phyloP scores from a whole-genome alignment of 2,888 invertebrate genomes.

The Dorcus parallelipipedus region DNA sequence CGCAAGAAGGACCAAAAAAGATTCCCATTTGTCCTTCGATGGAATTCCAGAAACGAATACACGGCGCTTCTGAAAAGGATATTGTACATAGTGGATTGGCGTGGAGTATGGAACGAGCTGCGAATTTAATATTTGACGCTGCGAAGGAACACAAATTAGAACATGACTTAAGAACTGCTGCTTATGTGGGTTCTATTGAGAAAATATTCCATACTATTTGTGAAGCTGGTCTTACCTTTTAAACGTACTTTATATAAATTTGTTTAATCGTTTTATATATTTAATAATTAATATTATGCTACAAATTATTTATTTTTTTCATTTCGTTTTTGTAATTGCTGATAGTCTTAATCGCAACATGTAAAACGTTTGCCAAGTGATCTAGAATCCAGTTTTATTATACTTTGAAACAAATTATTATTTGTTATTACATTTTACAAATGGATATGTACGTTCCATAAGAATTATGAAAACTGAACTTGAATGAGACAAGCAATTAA shows the following conservation, averaged over 20 bases:
- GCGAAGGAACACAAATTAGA: slow-evolving; percentile 69
- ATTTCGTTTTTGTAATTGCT: too few species aligned
- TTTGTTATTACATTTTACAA: too few species aligned
- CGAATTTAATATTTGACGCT: slow-evolving; percentile 63
- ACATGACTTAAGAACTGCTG: slow-evolving; percentile 27
- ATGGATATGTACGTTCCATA: too few species aligned
- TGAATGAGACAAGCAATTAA: too few species aligned
- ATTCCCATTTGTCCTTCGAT: slow-evolving; percentile 59
- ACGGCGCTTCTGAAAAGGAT: slow-evolving; percentile 78
- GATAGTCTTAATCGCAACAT: too few species aligned
- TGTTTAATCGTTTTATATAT: too few species aligned
- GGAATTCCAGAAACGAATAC: slow-evolving; percentile 65
- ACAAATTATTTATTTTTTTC: too few species aligned
- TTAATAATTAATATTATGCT: too few species aligned
- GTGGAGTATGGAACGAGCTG: slow-evolving; percentile 77
- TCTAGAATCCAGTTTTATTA: too few species aligned
- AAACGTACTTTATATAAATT: slow-evolving; percentile 43
- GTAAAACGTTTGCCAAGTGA: too few species aligned
- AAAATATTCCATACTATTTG: slow-evolving; percentile 26
- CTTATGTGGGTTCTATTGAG: slow-evolving; percentile 26
- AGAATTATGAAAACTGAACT: too few species aligned
- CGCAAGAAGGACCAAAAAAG: slow-evolving; percentile 16
- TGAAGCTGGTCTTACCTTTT: slow-evolving; percentile 40
- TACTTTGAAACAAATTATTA: too few species aligned
- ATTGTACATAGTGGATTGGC: slow-evolving; percentile 83